phyloP scores from a whole-genome alignment of 2,888 invertebrate species.

The Lithophane socia region DNA sequence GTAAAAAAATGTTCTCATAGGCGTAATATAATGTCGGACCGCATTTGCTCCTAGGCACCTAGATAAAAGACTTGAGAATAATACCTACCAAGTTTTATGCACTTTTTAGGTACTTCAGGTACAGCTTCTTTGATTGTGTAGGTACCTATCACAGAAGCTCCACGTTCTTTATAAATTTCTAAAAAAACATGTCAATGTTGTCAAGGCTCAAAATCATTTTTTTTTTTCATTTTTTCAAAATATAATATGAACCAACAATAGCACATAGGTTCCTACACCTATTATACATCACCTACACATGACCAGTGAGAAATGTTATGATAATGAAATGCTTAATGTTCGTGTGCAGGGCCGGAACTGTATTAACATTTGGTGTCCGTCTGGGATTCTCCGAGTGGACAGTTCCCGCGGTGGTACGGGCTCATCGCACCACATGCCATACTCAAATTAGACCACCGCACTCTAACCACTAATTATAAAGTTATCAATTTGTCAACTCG shows the following conservation, averaged over 20 bases:
- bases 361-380: conserved; percentile 78
- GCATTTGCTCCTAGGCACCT: too few relatives aligned
- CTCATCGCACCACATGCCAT: conserved; percentile 77
- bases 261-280: background rate
- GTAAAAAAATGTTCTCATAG: background rate
- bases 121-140: too few relatives aligned
- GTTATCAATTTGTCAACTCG: conserved; percentile 82
- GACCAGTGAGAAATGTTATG: conserved; percentile 23
- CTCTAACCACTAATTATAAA: conserved; percentile 82
- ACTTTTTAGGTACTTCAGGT: too few relatives aligned
- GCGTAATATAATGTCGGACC: background rate
- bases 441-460: conserved; percentile 78
- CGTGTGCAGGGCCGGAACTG: conserved; percentile 75
- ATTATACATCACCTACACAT: background rate
- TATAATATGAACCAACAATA: background rate
- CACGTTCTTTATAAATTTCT: background rate
- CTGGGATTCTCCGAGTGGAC: conserved; percentile 76
- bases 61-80: too few relatives aligned
- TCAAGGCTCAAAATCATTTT: background rate
- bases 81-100: too few relatives aligned
- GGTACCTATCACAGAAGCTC: background rate
- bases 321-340: conserved; percentile 60
- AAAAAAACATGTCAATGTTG: background rate
- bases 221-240: background rate
- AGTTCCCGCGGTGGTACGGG: conserved; percentile 76